Evolutionary conservation across 1,140 invertebrate genomes (phyloP), one percentile per base, ranked within the genome.

Genomic region (Geopemphigus sp.): DNA sequence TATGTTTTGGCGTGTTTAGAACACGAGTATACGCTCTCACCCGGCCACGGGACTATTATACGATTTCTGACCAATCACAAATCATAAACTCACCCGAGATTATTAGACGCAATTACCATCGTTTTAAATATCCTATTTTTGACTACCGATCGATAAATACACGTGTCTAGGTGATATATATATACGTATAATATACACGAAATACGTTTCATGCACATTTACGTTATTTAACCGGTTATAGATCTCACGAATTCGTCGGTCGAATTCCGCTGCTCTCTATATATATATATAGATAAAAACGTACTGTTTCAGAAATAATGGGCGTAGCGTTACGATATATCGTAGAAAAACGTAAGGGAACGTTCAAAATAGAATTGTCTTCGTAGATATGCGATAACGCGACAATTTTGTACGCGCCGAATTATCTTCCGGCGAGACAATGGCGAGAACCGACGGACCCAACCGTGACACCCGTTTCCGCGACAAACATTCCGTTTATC

Each of bases 171-270:
- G 61, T 32, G 8, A 61, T 29, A 61, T 26, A 32, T 19, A n/a
- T 39, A 11, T 39, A 64, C 10, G 1, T 66, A 39, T 39, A 64
- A 29, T 32, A 64, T 64, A n/a, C 12, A 26, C 24, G 53, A 45
- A 45, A 45, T 45, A 45, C 39, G n/a, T 57, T n/a, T 57, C 54
- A 11, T 19, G 1, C 22, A 22, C 19, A n/a, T 68, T 68, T 47
- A 47, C 32, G 29, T 68, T 68, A 47, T 47, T 68, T 22, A 47
- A 68, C 64, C 64, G 39, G 64, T 68, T 68, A 68, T 47, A 6
- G 5, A n/a, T 47, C 39, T 47, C 64, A 47, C 64, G n/a, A 5
- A 68, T 3, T 24, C n/a, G 39, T 68, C 12, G 39, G 64, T 47
- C 39, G 39, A 47, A 68, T 68, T 24, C 39, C 39, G 12, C 39